Base-by-base conservation (phyloP, 2,113 vertebrate genomes). In the Gobiocypris rarus region DNA sequence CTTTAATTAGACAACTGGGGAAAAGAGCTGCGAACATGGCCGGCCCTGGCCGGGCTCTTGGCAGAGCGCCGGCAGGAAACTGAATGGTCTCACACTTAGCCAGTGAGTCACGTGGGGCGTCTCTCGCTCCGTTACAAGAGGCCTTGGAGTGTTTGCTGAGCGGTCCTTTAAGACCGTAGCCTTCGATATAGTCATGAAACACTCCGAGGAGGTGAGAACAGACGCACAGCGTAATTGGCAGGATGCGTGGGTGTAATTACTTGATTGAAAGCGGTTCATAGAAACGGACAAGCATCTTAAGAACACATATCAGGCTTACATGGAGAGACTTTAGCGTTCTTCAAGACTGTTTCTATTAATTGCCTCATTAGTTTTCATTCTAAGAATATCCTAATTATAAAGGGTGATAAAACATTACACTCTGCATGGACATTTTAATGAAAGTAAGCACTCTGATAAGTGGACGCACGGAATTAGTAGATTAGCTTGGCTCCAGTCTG, bases 11-110 rank as follows among this genome's bases (percentile, higher is more conserved):
- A 67, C 83, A 84, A 83, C 90, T 92, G 91, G 89, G 86, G 90
- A 87, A 91, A 70, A 73, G 89, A 91, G 88, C 91, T 91, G 90
- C 90, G 91, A 93, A 92, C 91, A 91, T 71, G 89, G 89, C 88
- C 90, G 89, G 63, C 83, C 84, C 90, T 89, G 91, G 83, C 89
- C 74, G 87, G 82, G 92, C 84, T 82, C 83, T 90, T 95, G 94
- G 94, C 91, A 89, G 83, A 41, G 50, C 61, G 91, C 93, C 93
- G 87, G 88, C 59, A 28, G 88, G 89, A 88, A 89, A 89, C 71
- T 70, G 82, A 84, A 83, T 85, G 65, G 86, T 87, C 88, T 89
- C 63, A 19, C 83, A 74, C 76, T 87, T 48, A 54, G 71, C 65
- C 58, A 26, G 85, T 73, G 70, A 83, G 11, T 81, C 85, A 76